Evolutionary conservation across 2,888 invertebrate species (phyloP).

Genomic region (Aricia artaxerxes): DNA sequence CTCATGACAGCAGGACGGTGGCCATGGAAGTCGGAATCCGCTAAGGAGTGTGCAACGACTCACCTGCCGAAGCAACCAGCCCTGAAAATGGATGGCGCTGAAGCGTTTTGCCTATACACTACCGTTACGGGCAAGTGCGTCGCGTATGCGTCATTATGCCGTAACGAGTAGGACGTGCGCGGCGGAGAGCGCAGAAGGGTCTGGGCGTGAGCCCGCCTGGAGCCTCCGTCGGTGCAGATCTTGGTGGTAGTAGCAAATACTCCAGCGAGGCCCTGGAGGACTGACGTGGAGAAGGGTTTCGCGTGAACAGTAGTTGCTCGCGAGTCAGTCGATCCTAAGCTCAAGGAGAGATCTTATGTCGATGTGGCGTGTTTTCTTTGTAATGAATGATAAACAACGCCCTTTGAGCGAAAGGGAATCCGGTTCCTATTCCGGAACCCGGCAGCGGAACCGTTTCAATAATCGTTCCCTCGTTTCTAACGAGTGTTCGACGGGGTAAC

Average conservation of each 20-base stretch:
- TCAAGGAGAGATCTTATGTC: no score
- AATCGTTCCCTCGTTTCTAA: constrained; percentile 60
- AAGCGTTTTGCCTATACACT: no score
- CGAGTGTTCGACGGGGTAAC: constrained; percentile 50
- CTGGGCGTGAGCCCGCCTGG: constrained; percentile 71
- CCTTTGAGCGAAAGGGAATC: constrained; percentile 78
- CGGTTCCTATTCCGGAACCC: constrained; percentile 82
- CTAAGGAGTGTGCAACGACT: no score
- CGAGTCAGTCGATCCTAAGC: no score
- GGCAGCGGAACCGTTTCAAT: constrained; percentile 54
- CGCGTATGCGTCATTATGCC: no score
- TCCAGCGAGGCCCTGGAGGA: constrained; percentile 59
- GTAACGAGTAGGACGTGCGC: no score
- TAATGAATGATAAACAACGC: constrained; percentile 51
- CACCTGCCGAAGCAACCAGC: no score
- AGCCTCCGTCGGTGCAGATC: constrained; percentile 81
- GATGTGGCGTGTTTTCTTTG: background rate
- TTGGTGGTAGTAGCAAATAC: constrained; percentile 88
- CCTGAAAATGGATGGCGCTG: no score
- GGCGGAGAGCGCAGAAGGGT: constrained; percentile 65
- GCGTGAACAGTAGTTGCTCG: no score
- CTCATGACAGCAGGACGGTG: no score
- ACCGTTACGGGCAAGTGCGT: no score
- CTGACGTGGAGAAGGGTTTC: background rate
- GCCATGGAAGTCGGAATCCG: no score